These are phyloP conservation scores for Atethmia centrago DNA, from an alignment of 2,888 invertebrate species.

Conservation along the genomic window DNA sequence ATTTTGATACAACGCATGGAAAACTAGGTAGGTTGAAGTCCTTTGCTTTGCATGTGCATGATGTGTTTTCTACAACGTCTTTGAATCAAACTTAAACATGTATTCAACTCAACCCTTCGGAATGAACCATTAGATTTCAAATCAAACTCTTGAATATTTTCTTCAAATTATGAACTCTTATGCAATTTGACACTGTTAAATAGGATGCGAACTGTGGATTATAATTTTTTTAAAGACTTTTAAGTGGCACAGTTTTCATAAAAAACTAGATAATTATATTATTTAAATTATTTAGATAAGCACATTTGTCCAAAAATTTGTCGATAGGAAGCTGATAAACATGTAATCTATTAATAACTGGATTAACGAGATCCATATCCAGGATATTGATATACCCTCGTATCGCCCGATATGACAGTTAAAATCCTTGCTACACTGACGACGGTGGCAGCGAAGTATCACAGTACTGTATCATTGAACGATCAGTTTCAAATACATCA, in stretches of 20 bases:
- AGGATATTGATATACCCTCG: conserved; percentile 9
- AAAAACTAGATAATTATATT: not conserved
- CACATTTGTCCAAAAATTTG: not conserved
- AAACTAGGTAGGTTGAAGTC: conserved; percentile 65
- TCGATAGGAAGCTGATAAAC: not conserved
- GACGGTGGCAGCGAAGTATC: too few species aligned
- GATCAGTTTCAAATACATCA: not conserved
- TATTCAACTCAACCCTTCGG: not conserved
- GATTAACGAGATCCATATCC: conserved; percentile 23
- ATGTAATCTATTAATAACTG: conserved; percentile 15
- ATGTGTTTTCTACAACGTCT: not conserved
- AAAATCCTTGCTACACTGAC: not conserved
- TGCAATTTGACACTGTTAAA: not conserved
- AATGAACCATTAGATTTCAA: not conserved
- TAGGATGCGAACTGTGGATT: not conserved
- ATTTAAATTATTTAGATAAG: not conserved
- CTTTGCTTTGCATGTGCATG: not conserved
- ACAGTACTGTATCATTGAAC: not conserved
- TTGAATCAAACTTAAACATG: too few species aligned
- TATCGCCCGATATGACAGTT: not conserved
- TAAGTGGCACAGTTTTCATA: not conserved
- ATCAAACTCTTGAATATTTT: not conserved
- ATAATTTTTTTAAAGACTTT: too few species aligned
- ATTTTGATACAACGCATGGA: conserved; percentile 76
- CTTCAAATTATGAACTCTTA: not conserved